Percentiles rank a stretch among this genome's conserved stretches.
These are phyloP conservation scores for Hippoglossus stenolepis DNA, from an alignment of 2,113 vertebrate genomes.

Conservation along the genomic window DNA sequence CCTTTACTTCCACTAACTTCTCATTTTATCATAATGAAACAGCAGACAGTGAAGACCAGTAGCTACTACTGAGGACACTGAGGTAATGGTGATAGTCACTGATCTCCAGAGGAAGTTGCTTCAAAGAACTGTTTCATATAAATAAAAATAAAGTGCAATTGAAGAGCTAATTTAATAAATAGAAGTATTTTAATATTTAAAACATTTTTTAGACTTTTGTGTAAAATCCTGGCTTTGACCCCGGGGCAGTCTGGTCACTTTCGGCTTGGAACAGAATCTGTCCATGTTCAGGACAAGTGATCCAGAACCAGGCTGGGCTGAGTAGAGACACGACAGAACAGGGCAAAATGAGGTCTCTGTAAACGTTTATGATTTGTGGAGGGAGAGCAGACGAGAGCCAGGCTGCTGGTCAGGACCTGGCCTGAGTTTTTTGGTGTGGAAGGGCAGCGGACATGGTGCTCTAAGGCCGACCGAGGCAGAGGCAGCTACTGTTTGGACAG, in stretches of 20 bases:
- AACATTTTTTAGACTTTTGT: neutral
- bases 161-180: neutral
- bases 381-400: slow-evolving; percentile 20
- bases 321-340: slow-evolving; percentile 10
- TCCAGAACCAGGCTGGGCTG: too few relatives aligned
- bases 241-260: too few relatives aligned
- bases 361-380: slow-evolving; percentile 36
- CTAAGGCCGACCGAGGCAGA: slow-evolving; percentile 30
- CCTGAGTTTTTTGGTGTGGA: slow-evolving; percentile 36
- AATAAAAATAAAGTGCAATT: neutral
- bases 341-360: slow-evolving; percentile 20
- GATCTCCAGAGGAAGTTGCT: neutral
- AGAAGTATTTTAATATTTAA: too few relatives aligned
- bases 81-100: neutral
- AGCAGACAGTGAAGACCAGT: neutral
- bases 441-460: slow-evolving; percentile 21
- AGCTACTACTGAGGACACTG: neutral
- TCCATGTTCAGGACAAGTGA: too few relatives aligned
- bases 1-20: neutral
- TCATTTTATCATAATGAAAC: neutral
- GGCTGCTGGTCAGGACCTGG: slow-evolving; percentile 41
- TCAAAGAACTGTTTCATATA: neutral
- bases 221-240: too few relatives aligned
- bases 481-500: slow-evolving; percentile 76
- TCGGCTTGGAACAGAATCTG: too few relatives aligned